These are phyloP conservation scores for Gobio occitaniae DNA, from an alignment of 2,797 vertebrate species.

Conservation along the genomic window DNA sequence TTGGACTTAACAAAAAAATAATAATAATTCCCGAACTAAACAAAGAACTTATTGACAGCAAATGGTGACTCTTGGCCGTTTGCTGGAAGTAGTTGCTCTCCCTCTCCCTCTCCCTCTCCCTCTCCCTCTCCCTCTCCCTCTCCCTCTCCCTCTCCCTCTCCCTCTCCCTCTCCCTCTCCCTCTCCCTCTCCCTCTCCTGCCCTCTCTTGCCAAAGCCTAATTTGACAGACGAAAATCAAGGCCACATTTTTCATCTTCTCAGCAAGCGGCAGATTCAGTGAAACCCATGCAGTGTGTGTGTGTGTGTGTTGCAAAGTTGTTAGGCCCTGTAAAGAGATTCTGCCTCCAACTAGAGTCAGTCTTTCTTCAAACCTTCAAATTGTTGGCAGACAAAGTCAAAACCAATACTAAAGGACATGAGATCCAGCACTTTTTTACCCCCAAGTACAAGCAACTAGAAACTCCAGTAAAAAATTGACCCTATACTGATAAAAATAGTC, in stretches of 20 bases:
- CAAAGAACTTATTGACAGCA: too few species aligned
- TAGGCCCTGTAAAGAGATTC: background rate
- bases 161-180: too few species aligned
- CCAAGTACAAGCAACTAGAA: background rate
- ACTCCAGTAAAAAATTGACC: constrained; percentile 2
- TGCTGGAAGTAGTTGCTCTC: too few species aligned
- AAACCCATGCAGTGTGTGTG: background rate
- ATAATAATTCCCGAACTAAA: too few species aligned
- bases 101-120: too few species aligned
- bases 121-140: too few species aligned
- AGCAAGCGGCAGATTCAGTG: background rate
- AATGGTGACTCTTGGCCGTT: too few species aligned
- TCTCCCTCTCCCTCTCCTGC: background rate
- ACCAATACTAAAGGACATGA: constrained; percentile 13
- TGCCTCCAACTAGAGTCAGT: constrained; percentile 23
- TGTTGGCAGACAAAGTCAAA: constrained; percentile 34
- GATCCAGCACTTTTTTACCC: background rate
- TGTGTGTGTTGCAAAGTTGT: background rate
- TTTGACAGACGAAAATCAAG: constrained; percentile 36
- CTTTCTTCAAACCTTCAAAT: constrained; percentile 27
- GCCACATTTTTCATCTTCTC: constrained; percentile 24
- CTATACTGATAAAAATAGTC: constrained; percentile 10
- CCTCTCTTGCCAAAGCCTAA: constrained; percentile 15
- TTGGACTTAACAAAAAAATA: too few species aligned
- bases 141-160: too few species aligned